Conservation (phyloP, 2,888 invertebrate species). For the Altica lythri region DNA sequence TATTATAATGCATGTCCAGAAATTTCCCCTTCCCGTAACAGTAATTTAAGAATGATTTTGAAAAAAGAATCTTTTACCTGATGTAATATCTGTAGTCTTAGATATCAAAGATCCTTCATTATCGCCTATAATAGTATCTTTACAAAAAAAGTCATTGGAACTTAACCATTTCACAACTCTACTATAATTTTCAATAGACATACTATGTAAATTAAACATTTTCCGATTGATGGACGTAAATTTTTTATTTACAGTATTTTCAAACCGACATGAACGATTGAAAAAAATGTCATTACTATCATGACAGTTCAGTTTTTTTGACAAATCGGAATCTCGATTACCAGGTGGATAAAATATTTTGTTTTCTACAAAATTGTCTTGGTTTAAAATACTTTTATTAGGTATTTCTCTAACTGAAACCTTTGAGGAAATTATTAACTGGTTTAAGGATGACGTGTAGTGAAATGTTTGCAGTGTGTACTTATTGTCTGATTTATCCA, state of each 20-base stretch:
- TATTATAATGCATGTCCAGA: too few species aligned
- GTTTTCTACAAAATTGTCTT: too few species aligned
- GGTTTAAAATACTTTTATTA: too few species aligned
- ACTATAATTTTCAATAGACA: conserved; percentile 42
- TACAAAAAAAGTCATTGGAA: conserved; percentile 48
- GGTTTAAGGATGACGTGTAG: not conserved
- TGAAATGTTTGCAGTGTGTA: too few species aligned
- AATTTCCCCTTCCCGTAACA: too few species aligned
- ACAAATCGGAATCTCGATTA: not conserved
- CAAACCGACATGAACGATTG: conserved; percentile 17
- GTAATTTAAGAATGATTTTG: too few species aligned
- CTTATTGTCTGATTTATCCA: too few species aligned
- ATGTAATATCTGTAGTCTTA: conserved; percentile 48
- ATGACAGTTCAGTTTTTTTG: not conserved
- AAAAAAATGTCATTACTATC: not conserved
- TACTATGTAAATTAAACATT: conserved; percentile 37
- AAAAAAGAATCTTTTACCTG: conserved; percentile 31
- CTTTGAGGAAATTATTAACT: not conserved
- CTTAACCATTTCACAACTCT: conserved; percentile 53
- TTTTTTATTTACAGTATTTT: conserved; percentile 21
- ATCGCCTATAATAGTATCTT: conserved; percentile 33
- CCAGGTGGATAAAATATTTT: not conserved
- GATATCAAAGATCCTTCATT: conserved; percentile 37
- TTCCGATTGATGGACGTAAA: conserved; percentile 38
- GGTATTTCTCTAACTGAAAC: not conserved